These are phyloP conservation scores for Monodelphis domestica DNA, from an alignment of 2,797 vertebrate genomes.

Conservation along the genomic window DNA sequence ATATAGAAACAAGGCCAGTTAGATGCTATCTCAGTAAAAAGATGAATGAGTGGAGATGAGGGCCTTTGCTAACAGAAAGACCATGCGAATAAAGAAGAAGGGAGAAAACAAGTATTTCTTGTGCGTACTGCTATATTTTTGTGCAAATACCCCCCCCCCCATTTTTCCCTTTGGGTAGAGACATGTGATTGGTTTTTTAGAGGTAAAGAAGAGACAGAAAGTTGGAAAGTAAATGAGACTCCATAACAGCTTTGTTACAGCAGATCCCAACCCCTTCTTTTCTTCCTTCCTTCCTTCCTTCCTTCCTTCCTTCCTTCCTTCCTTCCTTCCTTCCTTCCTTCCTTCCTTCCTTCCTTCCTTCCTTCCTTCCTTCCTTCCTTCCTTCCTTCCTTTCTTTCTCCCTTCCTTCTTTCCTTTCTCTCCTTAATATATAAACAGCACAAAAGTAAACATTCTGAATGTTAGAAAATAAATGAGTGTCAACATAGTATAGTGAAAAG, in stretches of 20 bases:
- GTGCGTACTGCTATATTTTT: no score
- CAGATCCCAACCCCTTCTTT: neutral
- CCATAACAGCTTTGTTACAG: neutral
- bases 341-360: neutral
- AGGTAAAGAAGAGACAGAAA: neutral
- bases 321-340: no score
- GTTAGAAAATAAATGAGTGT: neutral
- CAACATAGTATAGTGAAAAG: neutral
- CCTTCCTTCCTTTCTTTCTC: no score
- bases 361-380: no score
- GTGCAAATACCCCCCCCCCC: no score
- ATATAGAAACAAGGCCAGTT: neutral
- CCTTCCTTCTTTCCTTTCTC: neutral
- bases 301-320: no score
- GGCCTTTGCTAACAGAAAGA: no score
- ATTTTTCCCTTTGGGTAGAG: no score
- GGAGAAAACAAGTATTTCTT: no score
- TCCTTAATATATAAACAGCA: neutral
- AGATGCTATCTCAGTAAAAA: neutral
- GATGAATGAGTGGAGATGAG: neutral
- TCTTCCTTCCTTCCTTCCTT: no score
- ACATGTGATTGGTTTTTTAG: slow-evolving; percentile 15
- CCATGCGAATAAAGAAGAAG: no score
- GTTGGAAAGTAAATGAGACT: neutral
- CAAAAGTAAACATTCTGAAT: neutral